These are phyloP conservation scores for Nansenia antarctica DNA, from an alignment of 2,113 vertebrate genomes.

Conservation along the genomic window DNA sequence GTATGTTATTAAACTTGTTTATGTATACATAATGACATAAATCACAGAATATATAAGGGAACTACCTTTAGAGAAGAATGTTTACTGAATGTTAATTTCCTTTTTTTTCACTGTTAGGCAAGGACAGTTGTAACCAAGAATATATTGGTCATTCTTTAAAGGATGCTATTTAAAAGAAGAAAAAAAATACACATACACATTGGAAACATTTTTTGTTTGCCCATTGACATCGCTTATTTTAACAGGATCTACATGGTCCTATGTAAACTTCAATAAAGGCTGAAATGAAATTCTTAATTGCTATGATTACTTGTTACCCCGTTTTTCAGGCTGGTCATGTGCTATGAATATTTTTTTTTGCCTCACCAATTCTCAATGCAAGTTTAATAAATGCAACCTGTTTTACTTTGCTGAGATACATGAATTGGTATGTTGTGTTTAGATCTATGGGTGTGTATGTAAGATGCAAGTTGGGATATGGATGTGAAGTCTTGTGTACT, in stretches of 20 bases:
- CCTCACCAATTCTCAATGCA: constrained; percentile 83
- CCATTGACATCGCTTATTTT: constrained; percentile 87
- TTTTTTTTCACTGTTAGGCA: constrained; percentile 88
- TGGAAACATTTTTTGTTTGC: constrained; percentile 83
- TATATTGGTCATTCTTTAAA: constrained; percentile 93
- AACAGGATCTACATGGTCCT: constrained; percentile 87
- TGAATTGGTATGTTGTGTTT: constrained; percentile 53
- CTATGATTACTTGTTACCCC: constrained; percentile 82
- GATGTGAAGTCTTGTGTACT: constrained; percentile 55
- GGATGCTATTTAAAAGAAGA: constrained; percentile 83
- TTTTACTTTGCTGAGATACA: constrained; percentile 85
- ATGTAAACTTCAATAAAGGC: constrained; percentile 93
- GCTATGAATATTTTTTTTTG: constrained; percentile 86
- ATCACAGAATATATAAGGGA: constrained; percentile 97
- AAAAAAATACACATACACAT: constrained; percentile 59
- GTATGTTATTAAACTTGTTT: constrained; percentile 96
- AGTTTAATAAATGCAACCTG: constrained; percentile 85
- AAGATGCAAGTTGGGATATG: constrained; percentile 43
- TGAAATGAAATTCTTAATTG: constrained; percentile 86
- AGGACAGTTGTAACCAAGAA: constrained; percentile 90
- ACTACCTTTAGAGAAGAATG: constrained; percentile 95
- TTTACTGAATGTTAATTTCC: constrained; percentile 95
- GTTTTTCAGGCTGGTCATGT: constrained; percentile 84
- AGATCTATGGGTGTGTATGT: constrained; percentile 44
- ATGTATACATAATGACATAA: constrained; percentile 92